Evolutionary conservation across 1,140 invertebrate species (phyloP).

Genomic region (Thaumatotibia leucotreta): DNA sequence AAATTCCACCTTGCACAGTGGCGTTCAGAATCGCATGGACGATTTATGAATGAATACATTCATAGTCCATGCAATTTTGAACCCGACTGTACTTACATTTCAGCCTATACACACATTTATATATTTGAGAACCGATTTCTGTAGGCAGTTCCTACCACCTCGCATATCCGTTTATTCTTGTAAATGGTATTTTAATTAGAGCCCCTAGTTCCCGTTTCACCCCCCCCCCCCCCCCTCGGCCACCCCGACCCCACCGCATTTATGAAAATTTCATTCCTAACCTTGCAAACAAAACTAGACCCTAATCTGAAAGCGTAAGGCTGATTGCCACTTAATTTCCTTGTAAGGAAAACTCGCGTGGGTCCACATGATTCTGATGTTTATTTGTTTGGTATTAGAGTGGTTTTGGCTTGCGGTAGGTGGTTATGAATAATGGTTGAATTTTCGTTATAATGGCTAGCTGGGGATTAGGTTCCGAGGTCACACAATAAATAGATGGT

Average conservation of each 20-base stretch:
- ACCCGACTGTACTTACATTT: background rate
- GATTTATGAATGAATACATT: too few relatives aligned
- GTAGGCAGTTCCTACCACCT: background rate
- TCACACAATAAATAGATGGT: constrained; percentile 58
- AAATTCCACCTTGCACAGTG: too few relatives aligned
- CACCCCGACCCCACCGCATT: constrained; percentile 39
- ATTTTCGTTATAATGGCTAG: constrained; percentile 65
- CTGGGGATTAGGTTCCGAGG: constrained; percentile 69
- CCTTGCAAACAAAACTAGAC: constrained; percentile 54
- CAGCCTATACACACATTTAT: too few relatives aligned
- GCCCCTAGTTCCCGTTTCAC: background rate
- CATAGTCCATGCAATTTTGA: too few relatives aligned
- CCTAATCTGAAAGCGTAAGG: constrained; percentile 49
- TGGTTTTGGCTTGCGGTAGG: constrained; percentile 20
- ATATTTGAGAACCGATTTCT: background rate
- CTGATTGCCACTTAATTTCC: constrained; percentile 51
- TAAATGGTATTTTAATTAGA: constrained; percentile 14
- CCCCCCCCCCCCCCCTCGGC: constrained; percentile 17
- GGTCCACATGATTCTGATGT: constrained; percentile 42
- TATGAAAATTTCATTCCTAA: constrained; percentile 70
- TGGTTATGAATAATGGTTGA: constrained; percentile 52
- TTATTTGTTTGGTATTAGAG: constrained; percentile 40
- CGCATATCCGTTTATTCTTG: background rate
- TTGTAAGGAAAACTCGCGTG: constrained; percentile 37
- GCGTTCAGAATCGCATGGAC: too few relatives aligned